Conservation (phyloP, 2,113 vertebrate genomes). For the Clupea harengus region DNA sequence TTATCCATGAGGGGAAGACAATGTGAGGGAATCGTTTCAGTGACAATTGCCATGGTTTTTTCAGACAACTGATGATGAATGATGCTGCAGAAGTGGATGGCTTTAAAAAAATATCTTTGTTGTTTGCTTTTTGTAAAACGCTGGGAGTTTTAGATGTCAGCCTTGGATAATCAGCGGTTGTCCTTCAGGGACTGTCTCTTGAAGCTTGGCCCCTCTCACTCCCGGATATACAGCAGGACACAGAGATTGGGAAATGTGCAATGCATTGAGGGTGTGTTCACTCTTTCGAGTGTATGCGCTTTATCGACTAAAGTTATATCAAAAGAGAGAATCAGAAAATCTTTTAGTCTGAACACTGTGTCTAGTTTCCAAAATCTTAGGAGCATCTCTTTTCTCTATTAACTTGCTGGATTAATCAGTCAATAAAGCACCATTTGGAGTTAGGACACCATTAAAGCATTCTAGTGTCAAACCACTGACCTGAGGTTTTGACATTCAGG, state of each 20-base stretch:
- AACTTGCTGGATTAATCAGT: background rate
- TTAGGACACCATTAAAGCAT: background rate
- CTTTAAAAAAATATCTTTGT: background rate
- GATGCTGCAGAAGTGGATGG: background rate
- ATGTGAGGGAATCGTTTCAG: background rate
- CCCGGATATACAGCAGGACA: background rate
- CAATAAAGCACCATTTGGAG: background rate
- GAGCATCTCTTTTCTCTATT: background rate
- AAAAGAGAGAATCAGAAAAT: background rate
- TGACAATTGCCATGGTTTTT: background rate
- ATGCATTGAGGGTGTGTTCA: background rate
- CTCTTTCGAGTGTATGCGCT: background rate
- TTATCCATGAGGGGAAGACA: background rate
- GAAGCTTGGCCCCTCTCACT: background rate
- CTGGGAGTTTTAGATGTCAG: background rate
- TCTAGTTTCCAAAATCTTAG: background rate
- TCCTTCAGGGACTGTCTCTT: background rate
- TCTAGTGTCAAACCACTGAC: background rate
- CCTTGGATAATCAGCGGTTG: background rate
- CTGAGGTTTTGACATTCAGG: background rate
- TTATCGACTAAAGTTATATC: background rate
- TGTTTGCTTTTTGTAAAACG: background rate
- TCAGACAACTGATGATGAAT: background rate
- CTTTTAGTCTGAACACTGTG: background rate
- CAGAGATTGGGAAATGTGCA: background rate